These are phyloP conservation scores for Drosophila repletoides DNA, from an alignment of 1,140 invertebrate species.

Conservation along the genomic window DNA sequence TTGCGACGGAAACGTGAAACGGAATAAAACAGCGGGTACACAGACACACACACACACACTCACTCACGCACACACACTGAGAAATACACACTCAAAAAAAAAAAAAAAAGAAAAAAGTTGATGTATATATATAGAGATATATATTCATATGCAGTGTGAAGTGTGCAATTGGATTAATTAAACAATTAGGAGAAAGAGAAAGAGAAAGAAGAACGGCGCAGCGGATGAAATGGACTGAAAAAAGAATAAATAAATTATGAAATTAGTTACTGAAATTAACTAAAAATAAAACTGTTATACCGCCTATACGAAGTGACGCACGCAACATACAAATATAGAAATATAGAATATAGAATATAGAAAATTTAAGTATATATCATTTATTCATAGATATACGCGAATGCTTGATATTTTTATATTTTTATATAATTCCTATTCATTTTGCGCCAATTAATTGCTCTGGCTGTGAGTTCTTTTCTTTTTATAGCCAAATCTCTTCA, in stretches of 20 bases:
- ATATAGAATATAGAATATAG: slow-evolving; percentile 43
- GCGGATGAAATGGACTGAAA: neutral
- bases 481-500: slow-evolving; percentile 21
- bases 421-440: slow-evolving; percentile 51
- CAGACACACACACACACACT: slow-evolving; percentile 12
- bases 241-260: slow-evolving; percentile 1
- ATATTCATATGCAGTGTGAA: slow-evolving; percentile 9
- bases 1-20: slow-evolving; percentile 18
- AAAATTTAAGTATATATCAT: slow-evolving; percentile 7
- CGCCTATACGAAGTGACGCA: slow-evolving; percentile 49
- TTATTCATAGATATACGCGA: neutral
- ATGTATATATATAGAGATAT: neutral
- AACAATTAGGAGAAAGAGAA: too few species aligned
- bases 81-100: too few species aligned
- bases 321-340: slow-evolving; percentile 33
- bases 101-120: too few species aligned
- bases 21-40: slow-evolving; percentile 64
- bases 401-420: slow-evolving; percentile 33
- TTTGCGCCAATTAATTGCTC: slow-evolving; percentile 61
- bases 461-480: slow-evolving; percentile 7
- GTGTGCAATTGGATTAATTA: slow-evolving; percentile 77
- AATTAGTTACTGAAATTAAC: slow-evolving; percentile 41
- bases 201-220: slow-evolving; percentile 45
- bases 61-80: slow-evolving; percentile 8
- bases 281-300: slow-evolving; percentile 24